Percentiles rank a stretch among this genome's conserved stretches.
Evolutionary conservation across 2,888 invertebrate species (phyloP).

Genomic region (Acrocera orbiculus): DNA sequence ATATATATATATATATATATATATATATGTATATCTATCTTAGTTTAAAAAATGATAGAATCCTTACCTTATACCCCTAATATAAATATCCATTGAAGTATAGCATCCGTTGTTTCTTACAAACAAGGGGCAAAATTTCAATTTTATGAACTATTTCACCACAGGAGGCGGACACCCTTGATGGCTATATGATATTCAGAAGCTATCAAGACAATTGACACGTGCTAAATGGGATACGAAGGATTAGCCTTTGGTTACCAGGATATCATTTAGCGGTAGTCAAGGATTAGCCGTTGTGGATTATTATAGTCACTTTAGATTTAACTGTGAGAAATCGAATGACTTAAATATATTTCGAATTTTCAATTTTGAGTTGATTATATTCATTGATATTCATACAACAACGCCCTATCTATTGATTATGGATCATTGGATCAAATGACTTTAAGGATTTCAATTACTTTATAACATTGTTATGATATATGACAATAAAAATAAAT

Average conservation of each 20-base stretch:
- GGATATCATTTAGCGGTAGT: conserved; percentile 17
- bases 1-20: no score
- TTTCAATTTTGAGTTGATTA: neutral
- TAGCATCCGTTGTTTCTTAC: neutral
- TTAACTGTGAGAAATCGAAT: conserved; percentile 1
- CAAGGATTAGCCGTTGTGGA: conserved; percentile 15
- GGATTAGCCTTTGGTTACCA: conserved; percentile 15
- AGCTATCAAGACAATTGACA: conserved; percentile 14
- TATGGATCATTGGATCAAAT: no score
- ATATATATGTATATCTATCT: no score
- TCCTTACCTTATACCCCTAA: neutral
- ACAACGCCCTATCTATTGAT: no score
- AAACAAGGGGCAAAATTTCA: conserved; percentile 8
- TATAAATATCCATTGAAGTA: neutral
- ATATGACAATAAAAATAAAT: no score
- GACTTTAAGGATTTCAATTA: no score
- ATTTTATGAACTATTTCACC: conserved; percentile 13
- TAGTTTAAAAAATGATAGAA: conserved; percentile 2
- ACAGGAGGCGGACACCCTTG: conserved; percentile 5
- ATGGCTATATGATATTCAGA: conserved; percentile 7
- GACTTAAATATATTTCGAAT: neutral
- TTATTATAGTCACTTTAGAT: conserved; percentile 8
- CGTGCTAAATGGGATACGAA: conserved; percentile 15
- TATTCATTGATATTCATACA: neutral
- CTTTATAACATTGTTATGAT: no score